phyloP scores from a whole-genome alignment of 1,140 invertebrate species.

The Drosophila santomea region DNA sequence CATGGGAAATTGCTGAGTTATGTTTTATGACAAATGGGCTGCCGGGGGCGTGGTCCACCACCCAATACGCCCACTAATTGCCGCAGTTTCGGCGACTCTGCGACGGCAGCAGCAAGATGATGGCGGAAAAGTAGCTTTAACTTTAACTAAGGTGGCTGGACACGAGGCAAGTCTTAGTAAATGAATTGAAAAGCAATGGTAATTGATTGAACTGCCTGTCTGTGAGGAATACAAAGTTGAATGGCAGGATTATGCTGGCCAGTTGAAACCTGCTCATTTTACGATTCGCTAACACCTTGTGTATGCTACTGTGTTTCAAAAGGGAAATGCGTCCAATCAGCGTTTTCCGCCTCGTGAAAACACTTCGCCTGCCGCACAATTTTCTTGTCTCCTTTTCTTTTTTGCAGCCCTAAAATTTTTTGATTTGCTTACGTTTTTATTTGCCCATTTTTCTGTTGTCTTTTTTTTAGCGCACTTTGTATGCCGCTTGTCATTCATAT shows the following conservation, averaged over 20 bases:
- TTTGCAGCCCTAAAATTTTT: slow-evolving; percentile 17
- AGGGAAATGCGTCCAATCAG: slow-evolving; percentile 7
- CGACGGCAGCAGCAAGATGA: background rate
- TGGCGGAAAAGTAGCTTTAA: background rate
- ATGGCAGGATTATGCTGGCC: background rate
- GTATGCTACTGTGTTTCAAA: background rate
- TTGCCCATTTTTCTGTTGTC: slow-evolving; percentile 22
- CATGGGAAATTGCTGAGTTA: slow-evolving; percentile 80
- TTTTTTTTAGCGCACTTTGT: slow-evolving; percentile 34
- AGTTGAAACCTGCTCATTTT: background rate
- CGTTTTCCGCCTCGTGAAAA: slow-evolving; percentile 4
- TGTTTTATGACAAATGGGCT: slow-evolving; percentile 75
- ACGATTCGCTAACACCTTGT: background rate
- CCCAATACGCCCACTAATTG: slow-evolving; percentile 36
- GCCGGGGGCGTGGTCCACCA: background rate
- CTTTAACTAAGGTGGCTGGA: too few species aligned
- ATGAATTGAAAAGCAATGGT: background rate
- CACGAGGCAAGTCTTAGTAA: background rate
- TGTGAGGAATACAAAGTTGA: too few species aligned
- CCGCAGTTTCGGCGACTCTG: slow-evolving; percentile 7
- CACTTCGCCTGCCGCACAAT: background rate
- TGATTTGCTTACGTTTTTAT: slow-evolving; percentile 51
- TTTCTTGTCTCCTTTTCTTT: background rate
- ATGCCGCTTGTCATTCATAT: slow-evolving; percentile 66
- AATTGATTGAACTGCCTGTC: too few species aligned